phyloP scores from a whole-genome alignment of 1,140 invertebrate genomes.

The Rhizoglyphus robini region DNA sequence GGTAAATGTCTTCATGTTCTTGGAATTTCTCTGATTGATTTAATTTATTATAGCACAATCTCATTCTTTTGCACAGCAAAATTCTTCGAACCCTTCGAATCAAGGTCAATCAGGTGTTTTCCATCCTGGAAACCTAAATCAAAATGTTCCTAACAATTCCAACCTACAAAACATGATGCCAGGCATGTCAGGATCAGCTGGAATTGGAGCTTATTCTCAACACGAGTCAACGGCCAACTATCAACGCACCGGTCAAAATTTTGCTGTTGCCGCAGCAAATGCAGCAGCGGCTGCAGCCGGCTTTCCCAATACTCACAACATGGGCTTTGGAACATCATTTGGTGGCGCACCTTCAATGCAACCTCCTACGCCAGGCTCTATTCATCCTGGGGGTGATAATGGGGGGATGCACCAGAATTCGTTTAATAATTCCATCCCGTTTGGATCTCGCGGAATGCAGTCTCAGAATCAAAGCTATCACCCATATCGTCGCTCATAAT shows the following conservation, averaged over 20 bases:
- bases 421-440: not conserved
- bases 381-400: not conserved
- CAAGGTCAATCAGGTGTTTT: not conserved
- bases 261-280: not conserved
- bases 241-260: not conserved
- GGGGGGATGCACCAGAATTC: not conserved
- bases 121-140: not conserved
- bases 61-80: not conserved
- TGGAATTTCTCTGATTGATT: too few species aligned
- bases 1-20: not conserved
- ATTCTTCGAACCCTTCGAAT: not conserved
- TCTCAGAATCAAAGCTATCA: slow-evolving; percentile 30
- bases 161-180: not conserved
- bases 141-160: not conserved
- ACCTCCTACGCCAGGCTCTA: not conserved
- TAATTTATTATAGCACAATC: not conserved
- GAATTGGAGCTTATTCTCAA: not conserved
- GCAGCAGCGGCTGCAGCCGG: not conserved
- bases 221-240: not conserved
- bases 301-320: not conserved
- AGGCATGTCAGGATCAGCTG: too few species aligned
- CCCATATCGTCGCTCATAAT: slow-evolving; percentile 29
- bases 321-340: not conserved
- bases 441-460: not conserved
- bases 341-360: not conserved